Evolutionary conservation across 2,113 vertebrate species (phyloP), one percentile per base, ranked within the genome.

Genomic region (Nyctereutes procyonoides): DNA sequence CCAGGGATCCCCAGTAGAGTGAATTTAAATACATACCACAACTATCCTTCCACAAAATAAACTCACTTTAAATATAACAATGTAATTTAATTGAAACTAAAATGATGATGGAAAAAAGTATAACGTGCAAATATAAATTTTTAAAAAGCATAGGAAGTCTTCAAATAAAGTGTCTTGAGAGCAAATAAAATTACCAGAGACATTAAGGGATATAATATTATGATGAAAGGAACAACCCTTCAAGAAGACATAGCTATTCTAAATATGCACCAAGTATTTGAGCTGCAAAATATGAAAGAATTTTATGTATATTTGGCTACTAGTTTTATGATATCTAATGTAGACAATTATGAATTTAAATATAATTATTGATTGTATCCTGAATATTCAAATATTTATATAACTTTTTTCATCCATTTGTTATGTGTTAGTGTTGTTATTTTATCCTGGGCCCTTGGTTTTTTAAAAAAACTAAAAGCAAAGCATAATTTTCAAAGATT

Each of bases 381-480:
- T 73, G 7, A 67, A 63, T n/a, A 58, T 28, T 89, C 4, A 16
- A 62, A 38, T 14, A 32, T 16, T 83, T 48, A 58, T 76, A n/a
- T 86, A 17, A 11, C 90, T 63, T 79, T 88, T 2, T 8, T 74
- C 3, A 32, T 51, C 10, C 13, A 38, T 30, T 86, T 2, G 8
- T 7, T 48, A 17, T 28, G 1, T 38, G 19, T 35, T 82, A 1
- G 0, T 73, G 55, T 76, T 88, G 26, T 86, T 82, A 65, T 92
- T 87, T 91, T 65, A 26, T 77, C 24, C 14, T 51, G 9, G 12
- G 28, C 53, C 26, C 2, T 88, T 9, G 43, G 56, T 69, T 51
- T 76, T 65, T 77, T 26, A 73, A 74, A 60, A 87, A 96, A 79
- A 55, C 8, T 35, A 82, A 93, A 79, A 87, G 79, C 43, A 69